Evolutionary conservation across 2,888 invertebrate species (phyloP).

Genomic region (Aproaerema taeniolella): DNA sequence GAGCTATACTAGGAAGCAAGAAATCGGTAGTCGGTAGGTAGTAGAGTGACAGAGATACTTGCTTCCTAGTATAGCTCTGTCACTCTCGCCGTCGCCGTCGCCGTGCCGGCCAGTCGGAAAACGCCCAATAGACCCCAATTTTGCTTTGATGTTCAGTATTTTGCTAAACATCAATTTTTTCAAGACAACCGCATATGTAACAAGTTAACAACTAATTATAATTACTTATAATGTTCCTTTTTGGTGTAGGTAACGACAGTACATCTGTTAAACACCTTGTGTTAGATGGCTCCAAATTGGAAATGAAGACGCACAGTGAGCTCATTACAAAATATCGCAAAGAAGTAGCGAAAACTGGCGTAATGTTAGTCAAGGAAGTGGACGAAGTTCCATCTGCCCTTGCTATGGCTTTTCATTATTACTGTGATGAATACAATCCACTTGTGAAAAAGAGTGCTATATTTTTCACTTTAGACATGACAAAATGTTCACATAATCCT

Average conservation of each 20-base stretch:
- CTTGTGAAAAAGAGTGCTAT: constrained; percentile 60
- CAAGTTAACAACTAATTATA: too few species aligned
- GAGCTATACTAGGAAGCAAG: too few species aligned
- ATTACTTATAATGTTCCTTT: background rate
- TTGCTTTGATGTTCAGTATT: too few species aligned
- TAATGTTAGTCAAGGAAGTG: constrained; percentile 56
- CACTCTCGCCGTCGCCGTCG: too few species aligned
- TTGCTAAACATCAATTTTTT: too few species aligned
- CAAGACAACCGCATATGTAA: too few species aligned
- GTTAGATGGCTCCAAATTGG: constrained; percentile 39
- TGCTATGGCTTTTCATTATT: constrained; percentile 71
- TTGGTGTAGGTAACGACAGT: constrained; percentile 47
- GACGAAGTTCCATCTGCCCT: constrained; percentile 52
- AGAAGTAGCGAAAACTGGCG: constrained; percentile 46
- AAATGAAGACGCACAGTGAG: constrained; percentile 46
- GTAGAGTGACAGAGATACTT: too few species aligned
- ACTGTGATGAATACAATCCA: constrained; percentile 68
- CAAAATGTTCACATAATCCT: constrained; percentile 38
- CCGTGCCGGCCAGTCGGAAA: too few species aligned
- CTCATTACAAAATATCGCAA: constrained; percentile 46
- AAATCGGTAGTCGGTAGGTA: too few species aligned
- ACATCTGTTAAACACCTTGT: constrained; percentile 37
- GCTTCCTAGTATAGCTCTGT: too few species aligned
- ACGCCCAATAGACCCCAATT: too few species aligned
- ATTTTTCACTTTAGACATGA: constrained; percentile 61